Conservation (phyloP, 2,797 vertebrate genomes). For the Enteromius unitaeniatus region DNA sequence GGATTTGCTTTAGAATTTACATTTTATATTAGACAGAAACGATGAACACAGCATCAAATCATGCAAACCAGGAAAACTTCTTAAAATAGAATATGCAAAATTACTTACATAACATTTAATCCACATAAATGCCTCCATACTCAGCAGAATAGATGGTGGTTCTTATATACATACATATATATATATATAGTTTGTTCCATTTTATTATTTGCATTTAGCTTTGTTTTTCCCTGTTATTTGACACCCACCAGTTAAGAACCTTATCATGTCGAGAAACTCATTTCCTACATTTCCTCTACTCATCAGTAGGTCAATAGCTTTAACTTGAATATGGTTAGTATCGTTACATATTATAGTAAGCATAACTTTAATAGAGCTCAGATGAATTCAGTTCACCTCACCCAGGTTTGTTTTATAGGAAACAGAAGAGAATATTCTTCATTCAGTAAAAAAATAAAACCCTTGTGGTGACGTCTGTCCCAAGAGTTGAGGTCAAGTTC, state of each 20-base stretch:
- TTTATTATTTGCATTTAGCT: neutral
- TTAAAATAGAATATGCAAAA: neutral
- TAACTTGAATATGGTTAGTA: neutral
- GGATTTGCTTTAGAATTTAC: neutral
- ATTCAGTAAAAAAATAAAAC: neutral
- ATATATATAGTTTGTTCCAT: neutral
- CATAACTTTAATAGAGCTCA: slow-evolving; percentile 8
- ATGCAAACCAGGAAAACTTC: neutral
- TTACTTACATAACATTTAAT: neutral
- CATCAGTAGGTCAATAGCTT: neutral
- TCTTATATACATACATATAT: neutral
- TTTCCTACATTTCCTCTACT: neutral
- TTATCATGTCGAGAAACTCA: neutral
- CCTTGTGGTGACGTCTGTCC: neutral
- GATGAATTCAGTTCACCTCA: neutral
- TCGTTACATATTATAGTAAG: neutral
- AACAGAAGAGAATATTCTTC: neutral
- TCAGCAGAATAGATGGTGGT: neutral
- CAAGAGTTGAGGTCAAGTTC: slow-evolving; percentile 8
- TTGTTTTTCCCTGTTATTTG: neutral
- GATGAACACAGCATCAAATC: neutral
- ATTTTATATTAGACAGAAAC: neutral
- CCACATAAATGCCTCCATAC: neutral
- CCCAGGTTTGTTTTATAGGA: slow-evolving; percentile 1
- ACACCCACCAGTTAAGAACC: neutral